phyloP scores from a whole-genome alignment of 2,113 vertebrate species.

The Nibea coibor region DNA sequence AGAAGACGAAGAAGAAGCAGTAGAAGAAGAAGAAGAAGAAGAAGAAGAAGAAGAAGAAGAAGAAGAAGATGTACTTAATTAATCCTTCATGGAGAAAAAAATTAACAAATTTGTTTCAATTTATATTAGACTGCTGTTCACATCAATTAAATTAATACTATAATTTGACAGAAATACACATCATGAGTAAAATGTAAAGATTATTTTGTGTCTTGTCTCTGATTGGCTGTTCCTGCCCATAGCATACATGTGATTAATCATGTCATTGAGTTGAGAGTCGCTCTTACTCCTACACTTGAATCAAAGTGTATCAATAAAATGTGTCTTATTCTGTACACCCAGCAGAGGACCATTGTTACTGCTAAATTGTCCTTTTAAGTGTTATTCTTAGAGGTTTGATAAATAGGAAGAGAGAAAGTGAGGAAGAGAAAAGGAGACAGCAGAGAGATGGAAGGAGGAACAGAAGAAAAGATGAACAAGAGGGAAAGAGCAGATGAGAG shows the following conservation, averaged over 20 bases:
- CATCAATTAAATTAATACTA: neutral
- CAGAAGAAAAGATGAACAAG: slow-evolving; percentile 57
- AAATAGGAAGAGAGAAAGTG: slow-evolving; percentile 15
- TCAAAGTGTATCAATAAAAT: neutral
- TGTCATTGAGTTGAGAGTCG: neutral
- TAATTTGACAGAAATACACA: neutral
- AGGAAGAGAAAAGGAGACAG: slow-evolving; percentile 25
- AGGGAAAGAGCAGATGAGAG: slow-evolving; percentile 69
- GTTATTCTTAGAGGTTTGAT: slow-evolving; percentile 4
- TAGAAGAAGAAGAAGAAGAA: too few relatives aligned
- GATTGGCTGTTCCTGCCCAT: neutral
- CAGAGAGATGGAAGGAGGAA: slow-evolving; percentile 26
- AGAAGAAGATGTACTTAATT: too few relatives aligned
- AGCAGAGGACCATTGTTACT: neutral
- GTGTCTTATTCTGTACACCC: slow-evolving; percentile 2
- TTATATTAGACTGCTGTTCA: neutral
- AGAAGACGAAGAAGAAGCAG: too few relatives aligned
- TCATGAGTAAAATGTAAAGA: neutral
- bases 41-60: too few relatives aligned
- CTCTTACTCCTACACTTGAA: neutral
- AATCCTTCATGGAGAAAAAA: too few relatives aligned
- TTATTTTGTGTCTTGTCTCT: neutral
- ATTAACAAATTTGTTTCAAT: too few relatives aligned
- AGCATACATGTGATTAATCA: neutral
- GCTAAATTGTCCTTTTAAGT: neutral